A percentile compares a stretch with the other conserved stretches of the same genome.
Evolutionary conservation across 2,888 invertebrate genomes (phyloP).

Genomic region (Hemaris fuciformis): DNA sequence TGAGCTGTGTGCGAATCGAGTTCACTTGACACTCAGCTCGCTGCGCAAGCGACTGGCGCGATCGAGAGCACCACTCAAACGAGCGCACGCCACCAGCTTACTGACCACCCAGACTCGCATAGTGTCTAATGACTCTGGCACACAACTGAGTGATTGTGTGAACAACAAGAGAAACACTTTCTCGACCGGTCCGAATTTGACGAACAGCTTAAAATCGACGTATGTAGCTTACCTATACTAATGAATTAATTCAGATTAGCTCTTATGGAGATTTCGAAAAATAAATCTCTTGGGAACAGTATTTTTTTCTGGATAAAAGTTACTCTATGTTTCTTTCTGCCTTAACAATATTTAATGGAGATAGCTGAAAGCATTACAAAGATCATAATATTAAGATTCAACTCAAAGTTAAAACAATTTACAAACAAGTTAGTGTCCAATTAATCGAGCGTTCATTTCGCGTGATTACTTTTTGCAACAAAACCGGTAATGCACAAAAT

Average conservation of each 20-base stretch:
- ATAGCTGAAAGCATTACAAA: no score
- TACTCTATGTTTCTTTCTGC: no score
- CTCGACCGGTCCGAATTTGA: not conserved
- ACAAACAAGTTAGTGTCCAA: not conserved
- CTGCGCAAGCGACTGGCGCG: constrained; percentile 6
- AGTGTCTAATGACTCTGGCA: not conserved
- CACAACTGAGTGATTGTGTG: not conserved
- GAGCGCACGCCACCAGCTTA: not conserved
- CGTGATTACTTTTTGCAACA: constrained; percentile 23
- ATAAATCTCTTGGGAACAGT: no score
- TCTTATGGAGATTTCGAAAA: no score
- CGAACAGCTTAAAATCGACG: not conserved
- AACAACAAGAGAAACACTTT: not conserved
- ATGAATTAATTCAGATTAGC: no score
- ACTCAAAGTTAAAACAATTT: constrained; percentile 1
- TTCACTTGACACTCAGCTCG: constrained; percentile 47
- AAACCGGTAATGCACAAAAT: constrained; percentile 3
- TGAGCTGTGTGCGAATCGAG: constrained; percentile 56
- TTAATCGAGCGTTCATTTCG: constrained; percentile 4
- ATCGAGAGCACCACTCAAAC: not conserved
- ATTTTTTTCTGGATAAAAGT: no score
- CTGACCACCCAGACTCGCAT: constrained; percentile 32
- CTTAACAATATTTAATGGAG: no score
- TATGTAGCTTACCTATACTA: not conserved
- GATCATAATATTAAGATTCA: no score